phyloP scores from a whole-genome alignment of 2,113 vertebrate genomes.

The Esox niger region DNA sequence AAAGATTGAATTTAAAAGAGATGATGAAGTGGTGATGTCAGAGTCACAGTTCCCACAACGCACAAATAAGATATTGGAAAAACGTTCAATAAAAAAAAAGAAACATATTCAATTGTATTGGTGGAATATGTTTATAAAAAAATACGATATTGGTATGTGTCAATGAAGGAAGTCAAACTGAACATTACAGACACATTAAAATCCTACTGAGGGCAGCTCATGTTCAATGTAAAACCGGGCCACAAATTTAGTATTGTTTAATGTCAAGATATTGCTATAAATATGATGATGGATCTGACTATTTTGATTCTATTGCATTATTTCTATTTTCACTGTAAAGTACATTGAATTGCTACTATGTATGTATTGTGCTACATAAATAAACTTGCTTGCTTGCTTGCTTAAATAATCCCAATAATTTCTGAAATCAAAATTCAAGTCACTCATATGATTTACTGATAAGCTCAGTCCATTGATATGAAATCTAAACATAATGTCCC shows the following conservation, averaged over 20 bases:
- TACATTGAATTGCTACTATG: no score
- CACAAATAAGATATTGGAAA: no score
- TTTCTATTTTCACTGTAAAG: no score
- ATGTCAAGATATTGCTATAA: neutral
- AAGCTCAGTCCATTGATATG: neutral
- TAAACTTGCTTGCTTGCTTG: no score
- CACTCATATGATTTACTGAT: neutral
- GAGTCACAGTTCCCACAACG: neutral
- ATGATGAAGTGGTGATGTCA: slow-evolving; percentile 5
- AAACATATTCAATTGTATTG: no score
- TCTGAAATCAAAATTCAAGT: neutral
- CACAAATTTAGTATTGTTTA: neutral
- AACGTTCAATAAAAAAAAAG: no score
- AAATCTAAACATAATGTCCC: neutral
- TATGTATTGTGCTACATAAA: no score
- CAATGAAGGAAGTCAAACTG: no score
- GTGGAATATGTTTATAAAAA: no score
- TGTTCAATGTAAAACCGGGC: neutral
- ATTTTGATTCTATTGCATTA: no score
- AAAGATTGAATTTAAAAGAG: slow-evolving; percentile 2
- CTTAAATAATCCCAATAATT: neutral
- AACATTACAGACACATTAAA: neutral
- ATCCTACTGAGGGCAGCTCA: neutral
- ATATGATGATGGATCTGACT: no score
- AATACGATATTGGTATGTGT: no score